These are phyloP conservation scores for Dissostichus mawsoni DNA, from an alignment of 2,113 vertebrate species.

Conservation along the genomic window DNA sequence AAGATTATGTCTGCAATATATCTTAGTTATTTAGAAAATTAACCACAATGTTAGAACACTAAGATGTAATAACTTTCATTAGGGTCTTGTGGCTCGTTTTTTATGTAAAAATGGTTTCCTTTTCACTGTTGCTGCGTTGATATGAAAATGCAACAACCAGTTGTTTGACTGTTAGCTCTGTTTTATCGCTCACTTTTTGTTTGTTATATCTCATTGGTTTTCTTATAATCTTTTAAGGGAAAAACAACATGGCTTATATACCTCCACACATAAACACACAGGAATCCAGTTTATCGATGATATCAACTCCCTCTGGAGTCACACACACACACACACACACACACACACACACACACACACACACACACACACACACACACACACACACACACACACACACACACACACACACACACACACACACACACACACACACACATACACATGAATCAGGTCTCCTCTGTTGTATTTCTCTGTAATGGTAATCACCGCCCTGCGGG, in stretches of 20 bases:
- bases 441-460: conserved; percentile 3
- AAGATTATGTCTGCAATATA: background rate
- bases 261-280: background rate
- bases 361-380: background rate
- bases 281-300: conserved; percentile 20
- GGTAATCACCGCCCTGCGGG: conserved; percentile 50
- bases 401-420: background rate
- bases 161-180: conserved; percentile 39
- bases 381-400: background rate
- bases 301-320: conserved; percentile 1
- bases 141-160: conserved; percentile 27
- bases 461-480: conserved; percentile 43
- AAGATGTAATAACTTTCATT: background rate
- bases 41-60: background rate
- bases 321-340: background rate
- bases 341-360: conserved; percentile 11
- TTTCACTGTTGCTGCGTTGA: background rate
- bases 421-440: background rate
- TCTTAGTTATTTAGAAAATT: background rate
- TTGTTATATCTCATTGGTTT: background rate
- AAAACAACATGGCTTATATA: background rate
- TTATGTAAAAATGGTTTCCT: background rate
- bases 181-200: background rate
- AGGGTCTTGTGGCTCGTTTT: background rate
- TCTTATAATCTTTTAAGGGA: background rate